phyloP scores from a whole-genome alignment of 2,797 vertebrate genomes.

The Eleutherodactylus coqui region DNA sequence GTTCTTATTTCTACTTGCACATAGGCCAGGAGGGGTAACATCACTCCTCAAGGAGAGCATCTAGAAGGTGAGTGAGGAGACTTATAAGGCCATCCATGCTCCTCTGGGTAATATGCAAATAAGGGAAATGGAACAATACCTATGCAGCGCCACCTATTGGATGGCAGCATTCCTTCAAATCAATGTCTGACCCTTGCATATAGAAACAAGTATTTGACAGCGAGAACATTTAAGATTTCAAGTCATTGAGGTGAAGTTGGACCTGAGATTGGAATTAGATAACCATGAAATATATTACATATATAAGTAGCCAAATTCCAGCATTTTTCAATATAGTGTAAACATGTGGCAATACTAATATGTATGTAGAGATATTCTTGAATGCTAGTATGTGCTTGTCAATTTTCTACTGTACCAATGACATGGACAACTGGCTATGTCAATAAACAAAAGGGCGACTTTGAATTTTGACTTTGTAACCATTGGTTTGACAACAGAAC shows the following conservation, averaged over 20 bases:
- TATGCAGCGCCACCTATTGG: too few relatives aligned
- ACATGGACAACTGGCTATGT: slow-evolving; percentile 6
- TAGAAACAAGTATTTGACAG: not conserved
- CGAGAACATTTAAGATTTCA: not conserved
- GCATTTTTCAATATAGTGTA: slow-evolving; percentile 27
- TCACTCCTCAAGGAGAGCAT: too few relatives aligned
- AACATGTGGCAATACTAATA: slow-evolving; percentile 39
- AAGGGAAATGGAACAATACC: too few relatives aligned
- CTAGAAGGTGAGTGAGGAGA: too few relatives aligned
- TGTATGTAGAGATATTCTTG: slow-evolving; percentile 29
- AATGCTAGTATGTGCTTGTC: slow-evolving; percentile 45
- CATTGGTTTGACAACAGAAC: slow-evolving; percentile 31
- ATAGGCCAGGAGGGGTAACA: too few relatives aligned
- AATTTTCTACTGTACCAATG: slow-evolving; percentile 28
- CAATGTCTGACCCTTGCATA: too few relatives aligned
- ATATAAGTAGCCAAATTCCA: slow-evolving; percentile 4
- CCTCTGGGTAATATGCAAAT: too few relatives aligned
- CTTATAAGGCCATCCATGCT: too few relatives aligned
- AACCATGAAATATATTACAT: slow-evolving; percentile 21
- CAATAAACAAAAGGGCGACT: not conserved
- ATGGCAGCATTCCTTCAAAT: too few relatives aligned
- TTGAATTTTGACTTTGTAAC: slow-evolving; percentile 43
- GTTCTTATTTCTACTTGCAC: not conserved
- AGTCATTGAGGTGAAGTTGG: not conserved
- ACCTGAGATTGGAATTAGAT: not conserved